These are phyloP conservation scores for Bradypodion pumilum DNA, from an alignment of 2,797 vertebrate species.

Conservation along the genomic window DNA sequence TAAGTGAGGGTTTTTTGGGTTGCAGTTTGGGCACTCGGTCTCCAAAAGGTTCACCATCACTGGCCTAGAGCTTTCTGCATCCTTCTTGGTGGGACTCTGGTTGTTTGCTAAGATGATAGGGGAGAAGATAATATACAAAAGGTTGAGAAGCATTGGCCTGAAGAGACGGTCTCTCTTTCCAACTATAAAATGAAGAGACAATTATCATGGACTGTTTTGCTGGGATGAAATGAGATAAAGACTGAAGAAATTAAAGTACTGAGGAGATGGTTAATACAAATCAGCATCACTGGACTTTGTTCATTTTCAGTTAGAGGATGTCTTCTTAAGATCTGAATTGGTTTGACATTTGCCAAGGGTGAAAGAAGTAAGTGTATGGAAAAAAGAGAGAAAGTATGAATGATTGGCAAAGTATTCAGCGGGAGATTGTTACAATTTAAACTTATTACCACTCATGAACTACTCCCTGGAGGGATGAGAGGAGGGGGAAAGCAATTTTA, in stretches of 20 bases:
- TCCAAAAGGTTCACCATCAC: too few species aligned
- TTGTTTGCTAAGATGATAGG: too few species aligned
- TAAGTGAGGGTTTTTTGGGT: too few species aligned
- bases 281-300: neutral
- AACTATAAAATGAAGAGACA: neutral
- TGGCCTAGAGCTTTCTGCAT: too few species aligned
- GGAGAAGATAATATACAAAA: too few species aligned
- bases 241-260: neutral
- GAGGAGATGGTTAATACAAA: neutral
- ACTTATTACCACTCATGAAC: constrained; percentile 19
- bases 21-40: too few species aligned
- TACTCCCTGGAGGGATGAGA: neutral
- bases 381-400: neutral
- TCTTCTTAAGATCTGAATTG: neutral
- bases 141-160: too few species aligned
- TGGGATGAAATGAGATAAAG: neutral
- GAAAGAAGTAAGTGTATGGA: neutral
- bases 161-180: neutral
- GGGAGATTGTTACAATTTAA: constrained; percentile 11
- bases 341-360: neutral
- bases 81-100: too few species aligned
- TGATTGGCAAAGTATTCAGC: neutral
- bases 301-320: neutral
- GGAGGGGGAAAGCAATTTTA: neutral
- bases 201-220: neutral